These are phyloP conservation scores for Pantherophis guttatus DNA, from an alignment of 2,113 vertebrate species.

Conservation along the genomic window DNA sequence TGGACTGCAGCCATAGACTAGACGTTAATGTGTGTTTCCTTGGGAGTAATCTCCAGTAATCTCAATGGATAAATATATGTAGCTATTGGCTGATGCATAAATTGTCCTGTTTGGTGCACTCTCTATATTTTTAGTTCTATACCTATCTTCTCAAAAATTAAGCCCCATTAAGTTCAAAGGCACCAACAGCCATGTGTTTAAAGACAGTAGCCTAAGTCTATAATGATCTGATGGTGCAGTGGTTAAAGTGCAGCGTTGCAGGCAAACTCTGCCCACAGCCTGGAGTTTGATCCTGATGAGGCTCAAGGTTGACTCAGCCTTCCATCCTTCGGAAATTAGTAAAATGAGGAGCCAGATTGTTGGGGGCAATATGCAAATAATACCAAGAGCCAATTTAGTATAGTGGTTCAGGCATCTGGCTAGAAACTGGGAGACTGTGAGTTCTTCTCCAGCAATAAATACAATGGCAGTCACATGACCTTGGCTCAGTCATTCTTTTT, in stretches of 20 bases:
- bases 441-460: background rate
- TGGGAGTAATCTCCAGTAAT: background rate
- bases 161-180: background rate
- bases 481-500: background rate
- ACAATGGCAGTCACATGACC: background rate
- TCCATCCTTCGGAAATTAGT: background rate
- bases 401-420: too few species aligned
- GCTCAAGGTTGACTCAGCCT: background rate
- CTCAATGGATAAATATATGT: background rate
- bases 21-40: background rate
- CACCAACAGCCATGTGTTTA: background rate
- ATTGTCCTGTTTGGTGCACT: background rate
- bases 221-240: background rate
- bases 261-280: background rate
- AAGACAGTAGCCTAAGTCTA: background rate
- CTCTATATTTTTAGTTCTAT: background rate
- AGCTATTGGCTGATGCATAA: background rate
- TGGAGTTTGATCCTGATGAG: background rate
- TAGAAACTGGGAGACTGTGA: background rate
- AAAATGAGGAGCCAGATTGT: background rate
- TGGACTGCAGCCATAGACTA: background rate
- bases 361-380: background rate
- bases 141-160: background rate
- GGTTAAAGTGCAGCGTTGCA: background rate
- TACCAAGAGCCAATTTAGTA: background rate